Base-by-base conservation (phyloP, 2,888 invertebrate genomes). In the Caenorhabditis zanzibari region DNA sequence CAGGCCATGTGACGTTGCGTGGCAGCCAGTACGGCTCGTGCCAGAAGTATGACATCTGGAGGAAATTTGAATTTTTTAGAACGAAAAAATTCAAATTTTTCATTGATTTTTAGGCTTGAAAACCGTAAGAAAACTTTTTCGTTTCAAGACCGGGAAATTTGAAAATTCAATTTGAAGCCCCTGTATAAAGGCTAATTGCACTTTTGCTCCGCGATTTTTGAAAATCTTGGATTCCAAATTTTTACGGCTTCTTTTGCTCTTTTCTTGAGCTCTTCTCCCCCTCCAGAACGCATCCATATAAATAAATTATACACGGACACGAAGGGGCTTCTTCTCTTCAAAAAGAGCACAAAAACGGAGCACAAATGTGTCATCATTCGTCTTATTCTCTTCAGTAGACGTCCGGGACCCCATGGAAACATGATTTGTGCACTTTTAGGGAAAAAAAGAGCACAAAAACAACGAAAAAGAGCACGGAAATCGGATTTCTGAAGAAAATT, bases 21-120 rank as follows among this genome's bases (percentile, higher is more conserved):
- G 91, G 91, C 61, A 91, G 85, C 91, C 91, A 89, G 16, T 72
- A 66, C 7, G 80, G 80, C 64, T 72, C 66, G 28, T 54, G 26
- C 73, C 68, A 81, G 66, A 73, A 73, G 52, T 73, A 68, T 7
- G 68, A 73, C 73, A 81, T 81, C 72, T 81, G 68, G 22, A 80
- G 66, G 49, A 52, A 24, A 49, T 52, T 52, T 22, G 22, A 52
- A 22, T 22, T 52, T 12, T 16, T 47, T 5, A 49, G n/a, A 49
- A 38, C 1, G 1, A 2, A 1, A 38, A 38, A 38, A 2, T 38
- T 38, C 4, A 14, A 38, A 38, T 38, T 38, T 38, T 4, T 4
- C 1, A n/a, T n/a, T n/a, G n/a, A n/a, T n/a, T 32, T 32, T 32
- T 32, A 32, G 32, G 32, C 32, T 32, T 4, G 32, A 32, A 32